phyloP scores from a whole-genome alignment of 2,797 vertebrate genomes.

The Heliangelus exortis region DNA sequence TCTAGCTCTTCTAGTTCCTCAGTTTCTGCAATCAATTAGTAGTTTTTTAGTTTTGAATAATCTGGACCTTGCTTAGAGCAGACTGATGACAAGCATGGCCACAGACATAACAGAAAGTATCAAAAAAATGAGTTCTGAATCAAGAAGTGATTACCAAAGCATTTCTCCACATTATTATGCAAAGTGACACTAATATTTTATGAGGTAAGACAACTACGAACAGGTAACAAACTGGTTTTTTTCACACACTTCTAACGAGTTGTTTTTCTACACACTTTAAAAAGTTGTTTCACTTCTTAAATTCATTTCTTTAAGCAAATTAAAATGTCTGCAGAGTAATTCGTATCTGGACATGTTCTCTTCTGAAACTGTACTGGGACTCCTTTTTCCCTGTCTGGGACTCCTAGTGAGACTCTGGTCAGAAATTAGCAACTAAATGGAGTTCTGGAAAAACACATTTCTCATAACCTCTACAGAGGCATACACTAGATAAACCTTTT shows the following conservation, averaged over 20 bases:
- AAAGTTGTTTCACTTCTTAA: neutral
- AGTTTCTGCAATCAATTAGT: neutral
- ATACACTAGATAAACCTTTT: neutral
- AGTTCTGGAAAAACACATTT: neutral
- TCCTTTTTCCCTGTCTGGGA: neutral
- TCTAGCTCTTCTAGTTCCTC: neutral
- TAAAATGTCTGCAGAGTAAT: neutral
- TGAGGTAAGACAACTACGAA: neutral
- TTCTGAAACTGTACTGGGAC: neutral
- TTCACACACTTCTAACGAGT: no score
- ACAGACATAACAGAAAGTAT: neutral
- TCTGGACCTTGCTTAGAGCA: neutral
- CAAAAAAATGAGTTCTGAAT: neutral
- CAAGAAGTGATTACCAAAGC: neutral
- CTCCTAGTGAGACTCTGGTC: neutral
- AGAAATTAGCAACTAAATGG: neutral
- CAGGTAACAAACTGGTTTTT: neutral
- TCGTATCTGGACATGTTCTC: neutral
- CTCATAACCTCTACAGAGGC: neutral
- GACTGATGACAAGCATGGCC: neutral
- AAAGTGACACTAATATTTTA: neutral
- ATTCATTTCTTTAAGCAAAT: neutral
- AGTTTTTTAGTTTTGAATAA: neutral
- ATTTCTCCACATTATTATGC: neutral
- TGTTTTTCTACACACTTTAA: no score